These are phyloP conservation scores for Cyanoderma ruficeps DNA, from an alignment of 2,113 vertebrate species.

Conservation along the genomic window DNA sequence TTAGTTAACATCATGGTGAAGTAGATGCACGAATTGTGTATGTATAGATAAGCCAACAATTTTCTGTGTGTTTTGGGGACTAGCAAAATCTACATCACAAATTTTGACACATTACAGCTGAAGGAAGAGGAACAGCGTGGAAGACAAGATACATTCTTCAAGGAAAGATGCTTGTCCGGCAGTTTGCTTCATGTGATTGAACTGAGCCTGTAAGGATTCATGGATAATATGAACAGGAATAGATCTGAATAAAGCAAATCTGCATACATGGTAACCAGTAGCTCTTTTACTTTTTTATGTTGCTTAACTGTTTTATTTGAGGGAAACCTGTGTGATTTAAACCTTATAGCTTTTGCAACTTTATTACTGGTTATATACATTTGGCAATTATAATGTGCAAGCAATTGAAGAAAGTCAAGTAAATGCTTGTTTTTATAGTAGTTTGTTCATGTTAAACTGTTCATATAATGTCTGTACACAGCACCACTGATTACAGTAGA, in stretches of 20 bases:
- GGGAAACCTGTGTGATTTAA: conserved; percentile 88
- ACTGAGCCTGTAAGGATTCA: conserved; percentile 86
- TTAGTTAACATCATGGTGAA: conserved; percentile 71
- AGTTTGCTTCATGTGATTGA: conserved; percentile 87
- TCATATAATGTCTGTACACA: conserved; percentile 95
- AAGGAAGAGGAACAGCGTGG: conserved; percentile 90
- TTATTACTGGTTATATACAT: conserved; percentile 87
- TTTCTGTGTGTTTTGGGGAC: conserved; percentile 84
- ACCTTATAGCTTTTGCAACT: conserved; percentile 87
- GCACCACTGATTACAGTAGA: conserved; percentile 95
- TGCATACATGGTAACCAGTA: conserved; percentile 93
- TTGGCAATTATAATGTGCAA: conserved; percentile 89
- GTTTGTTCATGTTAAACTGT: conserved; percentile 87
- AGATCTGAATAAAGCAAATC: conserved; percentile 91
- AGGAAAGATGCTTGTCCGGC: conserved; percentile 82
- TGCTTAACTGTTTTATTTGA: conserved; percentile 96
- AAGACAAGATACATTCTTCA: conserved; percentile 82
- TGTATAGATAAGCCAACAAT: conserved; percentile 80
- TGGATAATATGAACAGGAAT: conserved; percentile 89
- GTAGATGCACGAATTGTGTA: conserved; percentile 78
- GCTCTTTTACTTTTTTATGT: conserved; percentile 93
- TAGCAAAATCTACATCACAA: conserved; percentile 99
- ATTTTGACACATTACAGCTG: conserved; percentile 99
- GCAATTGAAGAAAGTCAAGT: conserved; percentile 85
- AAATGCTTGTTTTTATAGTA: conserved; percentile 95